phyloP scores from a whole-genome alignment of 2,888 invertebrate genomes.

The Bellardia bayeri region DNA sequence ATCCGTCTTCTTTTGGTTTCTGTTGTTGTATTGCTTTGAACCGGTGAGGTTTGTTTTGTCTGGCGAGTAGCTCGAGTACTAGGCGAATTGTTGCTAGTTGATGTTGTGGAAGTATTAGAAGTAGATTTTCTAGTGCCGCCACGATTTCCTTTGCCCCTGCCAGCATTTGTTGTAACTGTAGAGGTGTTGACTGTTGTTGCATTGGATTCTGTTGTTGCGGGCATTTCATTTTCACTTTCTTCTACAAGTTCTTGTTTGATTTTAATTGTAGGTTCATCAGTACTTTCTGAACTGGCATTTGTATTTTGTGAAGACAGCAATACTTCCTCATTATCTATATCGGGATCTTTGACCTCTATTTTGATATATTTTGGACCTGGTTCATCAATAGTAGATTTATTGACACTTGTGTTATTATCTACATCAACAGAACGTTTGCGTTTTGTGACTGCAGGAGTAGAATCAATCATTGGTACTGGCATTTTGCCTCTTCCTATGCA shows the following conservation, averaged over 20 bases:
- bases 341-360: constrained; percentile 75
- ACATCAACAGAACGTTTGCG: constrained; percentile 80
- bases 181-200: constrained; percentile 70
- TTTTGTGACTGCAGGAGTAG: constrained; percentile 72
- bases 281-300: constrained; percentile 54
- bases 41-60: constrained; percentile 78
- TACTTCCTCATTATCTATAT: constrained; percentile 61
- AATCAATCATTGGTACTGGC: constrained; percentile 74
- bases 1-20: constrained; percentile 74
- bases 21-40: constrained; percentile 62
- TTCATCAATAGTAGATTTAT: constrained; percentile 71
- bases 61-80: constrained; percentile 79
- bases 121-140: constrained; percentile 73
- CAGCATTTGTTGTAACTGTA: constrained; percentile 60
- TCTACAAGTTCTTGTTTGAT: constrained; percentile 80
- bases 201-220: constrained; percentile 36
- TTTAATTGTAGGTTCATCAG: constrained; percentile 71
- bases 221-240: constrained; percentile 73
- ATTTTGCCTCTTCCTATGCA: constrained; percentile 71
- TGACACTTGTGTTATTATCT: constrained; percentile 62
- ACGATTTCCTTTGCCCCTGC: constrained; percentile 76
- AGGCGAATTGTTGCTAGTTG: constrained; percentile 72
- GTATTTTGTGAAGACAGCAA: constrained; percentile 64
- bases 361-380: constrained; percentile 78
- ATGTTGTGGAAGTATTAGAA: constrained; percentile 71